phyloP scores from a whole-genome alignment of 2,113 vertebrate species.

The Corythoichthys haematopterus region DNA sequence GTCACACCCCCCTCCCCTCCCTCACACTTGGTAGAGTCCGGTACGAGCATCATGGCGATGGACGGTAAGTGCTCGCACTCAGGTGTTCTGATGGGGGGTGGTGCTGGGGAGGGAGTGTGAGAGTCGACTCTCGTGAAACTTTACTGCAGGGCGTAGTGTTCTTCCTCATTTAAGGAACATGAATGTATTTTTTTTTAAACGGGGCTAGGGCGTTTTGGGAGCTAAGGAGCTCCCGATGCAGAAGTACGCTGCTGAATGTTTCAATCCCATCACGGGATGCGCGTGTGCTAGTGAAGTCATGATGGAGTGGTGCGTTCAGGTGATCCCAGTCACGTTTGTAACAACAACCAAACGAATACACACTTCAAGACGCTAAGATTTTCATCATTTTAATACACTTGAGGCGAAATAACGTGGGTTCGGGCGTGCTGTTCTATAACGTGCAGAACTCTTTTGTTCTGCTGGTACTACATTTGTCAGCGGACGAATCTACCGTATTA shows the following conservation, averaged over 20 bases:
- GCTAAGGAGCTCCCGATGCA: constrained; percentile 2
- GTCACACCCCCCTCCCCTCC: constrained; percentile 23
- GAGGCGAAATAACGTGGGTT: not conserved
- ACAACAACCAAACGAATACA: not conserved
- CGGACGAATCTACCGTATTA: constrained; percentile 13
- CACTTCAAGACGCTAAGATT: not conserved
- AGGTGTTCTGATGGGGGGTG: constrained; percentile 53
- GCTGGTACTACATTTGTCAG: constrained; percentile 16
- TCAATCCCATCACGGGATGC: constrained; percentile 31
- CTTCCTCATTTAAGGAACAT: not conserved
- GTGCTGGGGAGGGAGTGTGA: not conserved
- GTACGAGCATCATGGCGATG: constrained; percentile 85
- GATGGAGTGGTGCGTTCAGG: constrained; percentile 11
- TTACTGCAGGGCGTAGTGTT: constrained; percentile 21
- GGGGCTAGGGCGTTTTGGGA: not conserved
- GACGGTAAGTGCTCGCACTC: constrained; percentile 80
- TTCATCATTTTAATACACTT: not conserved
- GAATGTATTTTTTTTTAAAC: not conserved
- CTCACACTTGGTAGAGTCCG: constrained; percentile 73
- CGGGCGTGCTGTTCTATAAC: constrained; percentile 4
- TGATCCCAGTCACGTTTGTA: not conserved
- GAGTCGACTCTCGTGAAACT: constrained; percentile 46
- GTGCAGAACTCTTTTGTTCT: constrained; percentile 28
- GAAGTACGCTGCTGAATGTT: constrained; percentile 40
- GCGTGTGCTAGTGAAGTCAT: constrained; percentile 32